Evolutionary conservation across 2,113 vertebrate species (phyloP).

Genomic region (Cisticola juncidis): DNA sequence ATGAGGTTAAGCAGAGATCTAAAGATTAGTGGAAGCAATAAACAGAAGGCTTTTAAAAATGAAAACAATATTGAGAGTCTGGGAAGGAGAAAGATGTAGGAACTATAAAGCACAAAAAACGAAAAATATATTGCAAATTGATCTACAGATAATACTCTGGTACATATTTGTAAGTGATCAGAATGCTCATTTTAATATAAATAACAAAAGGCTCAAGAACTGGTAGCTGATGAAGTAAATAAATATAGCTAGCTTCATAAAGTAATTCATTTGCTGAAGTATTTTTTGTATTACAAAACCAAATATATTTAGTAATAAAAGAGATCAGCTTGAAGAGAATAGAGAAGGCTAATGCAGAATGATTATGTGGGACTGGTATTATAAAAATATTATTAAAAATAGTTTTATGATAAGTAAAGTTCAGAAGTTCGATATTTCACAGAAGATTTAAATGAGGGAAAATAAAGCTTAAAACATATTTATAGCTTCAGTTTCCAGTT

Average conservation of each 20-base stretch:
- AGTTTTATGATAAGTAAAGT: neutral
- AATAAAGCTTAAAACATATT: neutral
- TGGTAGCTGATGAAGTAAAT: neutral
- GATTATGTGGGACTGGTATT: neutral
- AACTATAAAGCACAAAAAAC: neutral
- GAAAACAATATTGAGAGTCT: constrained; percentile 11
- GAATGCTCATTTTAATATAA: neutral
- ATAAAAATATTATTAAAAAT: neutral
- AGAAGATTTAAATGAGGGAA: neutral
- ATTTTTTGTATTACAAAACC: neutral
- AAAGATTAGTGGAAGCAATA: constrained; percentile 65
- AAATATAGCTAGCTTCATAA: neutral
- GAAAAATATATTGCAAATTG: neutral
- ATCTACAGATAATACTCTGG: neutral
- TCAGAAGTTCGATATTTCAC: neutral
- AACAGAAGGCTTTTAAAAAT: constrained; percentile 59
- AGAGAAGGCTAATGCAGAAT: neutral
- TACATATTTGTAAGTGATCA: neutral
- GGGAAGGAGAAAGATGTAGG: constrained; percentile 9
- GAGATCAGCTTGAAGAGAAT: neutral
- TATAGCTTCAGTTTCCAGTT: neutral
- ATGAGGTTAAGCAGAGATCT: constrained; percentile 67
- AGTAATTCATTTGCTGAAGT: neutral
- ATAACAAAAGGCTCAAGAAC: neutral
- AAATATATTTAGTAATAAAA: neutral